Base-by-base conservation (phyloP, 2,888 invertebrate species). In the Galeruca laticollis region DNA sequence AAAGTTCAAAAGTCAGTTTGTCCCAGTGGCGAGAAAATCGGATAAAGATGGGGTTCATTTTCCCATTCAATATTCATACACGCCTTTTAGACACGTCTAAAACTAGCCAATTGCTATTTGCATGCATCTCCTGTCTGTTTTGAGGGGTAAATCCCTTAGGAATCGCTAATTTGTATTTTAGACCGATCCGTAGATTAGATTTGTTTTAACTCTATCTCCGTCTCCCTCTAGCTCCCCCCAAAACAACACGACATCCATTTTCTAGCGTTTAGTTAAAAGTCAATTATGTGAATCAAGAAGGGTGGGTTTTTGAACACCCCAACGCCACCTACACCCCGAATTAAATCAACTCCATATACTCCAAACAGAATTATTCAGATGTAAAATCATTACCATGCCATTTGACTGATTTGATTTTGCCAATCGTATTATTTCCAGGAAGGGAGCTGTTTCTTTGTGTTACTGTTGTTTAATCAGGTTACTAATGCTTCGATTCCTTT, bases 221-320 rank as follows among this genome's bases (percentile, higher is more conserved):
- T 68, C 72, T 20, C 35, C 33, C 33, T 35, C 10, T 35, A 10
- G 75, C 81, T 31, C 26, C 78, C 80, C 81, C 79, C 77, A 75
- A 79, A 80, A 57, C 56, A 37, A 84, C 85, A 85, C 81, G 84
- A 84, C 84, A 84, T 83, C 85, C 86, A 86, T 86, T 86, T 85
- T 86, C 84, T 85, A 83, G 83, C 84, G 84, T 84, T 85, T 85
- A 84, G 84, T 84, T 83, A 83, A 85, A 85, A 86, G 84, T 85
- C 84, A 85, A 86, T 86, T 86, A 84, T 79, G 74, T 75, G 80
- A 81, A 80, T 80, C 79, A 69, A 73, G 75, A 77, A 78, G 77
- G 73, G 75, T 71, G 73, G 67, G 69, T 54, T 47, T 62, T 37
- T 35, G 59, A 35, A 31, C 56, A 52, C 69, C 62, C 68, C 15